Percentiles rank a stretch among this genome's conserved stretches.
Evolutionary conservation across 2,797 vertebrate genomes (phyloP).

Genomic region (Telmatherina bonti): DNA sequence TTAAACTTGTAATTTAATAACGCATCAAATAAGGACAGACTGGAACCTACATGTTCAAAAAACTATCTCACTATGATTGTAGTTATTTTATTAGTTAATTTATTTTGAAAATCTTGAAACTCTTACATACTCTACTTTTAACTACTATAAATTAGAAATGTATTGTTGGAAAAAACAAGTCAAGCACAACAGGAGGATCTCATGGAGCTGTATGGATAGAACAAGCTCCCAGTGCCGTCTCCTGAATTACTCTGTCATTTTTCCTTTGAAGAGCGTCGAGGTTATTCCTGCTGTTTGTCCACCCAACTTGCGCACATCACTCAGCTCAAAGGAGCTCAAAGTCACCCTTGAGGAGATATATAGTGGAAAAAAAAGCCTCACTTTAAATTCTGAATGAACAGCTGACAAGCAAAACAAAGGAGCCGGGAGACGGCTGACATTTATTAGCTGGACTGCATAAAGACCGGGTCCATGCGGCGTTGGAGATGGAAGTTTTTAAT

Average conservation of each 20-base stretch:
- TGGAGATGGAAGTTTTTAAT: constrained; percentile 6
- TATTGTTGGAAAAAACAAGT: constrained; percentile 17
- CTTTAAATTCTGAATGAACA: constrained; percentile 57
- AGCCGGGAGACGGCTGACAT: constrained; percentile 48
- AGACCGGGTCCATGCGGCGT: constrained; percentile 25
- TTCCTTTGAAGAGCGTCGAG: constrained; percentile 36
- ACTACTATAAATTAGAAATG: too few relatives aligned
- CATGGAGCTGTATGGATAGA: constrained; percentile 30
- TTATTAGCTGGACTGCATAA: constrained; percentile 44
- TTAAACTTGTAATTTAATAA: too few relatives aligned
- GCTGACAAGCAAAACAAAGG: constrained; percentile 61
- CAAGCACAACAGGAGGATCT: constrained; percentile 10
- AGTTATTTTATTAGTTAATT: too few relatives aligned
- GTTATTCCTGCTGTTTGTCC: constrained; percentile 21
- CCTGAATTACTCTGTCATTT: constrained; percentile 36
- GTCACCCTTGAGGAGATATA: constrained; percentile 46
- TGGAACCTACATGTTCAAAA: too few relatives aligned
- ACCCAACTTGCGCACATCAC: constrained; percentile 2
- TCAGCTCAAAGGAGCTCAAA: constrained; percentile 45
- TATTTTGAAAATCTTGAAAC: too few relatives aligned
- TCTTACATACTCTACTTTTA: too few relatives aligned
- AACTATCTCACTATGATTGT: too few relatives aligned
- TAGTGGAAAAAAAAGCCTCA: constrained; percentile 50
- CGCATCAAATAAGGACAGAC: too few relatives aligned
- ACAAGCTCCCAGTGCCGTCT: constrained; percentile 24